Conservation (phyloP, 2,888 invertebrate species). For the Ectemnius cavifrons region DNA sequence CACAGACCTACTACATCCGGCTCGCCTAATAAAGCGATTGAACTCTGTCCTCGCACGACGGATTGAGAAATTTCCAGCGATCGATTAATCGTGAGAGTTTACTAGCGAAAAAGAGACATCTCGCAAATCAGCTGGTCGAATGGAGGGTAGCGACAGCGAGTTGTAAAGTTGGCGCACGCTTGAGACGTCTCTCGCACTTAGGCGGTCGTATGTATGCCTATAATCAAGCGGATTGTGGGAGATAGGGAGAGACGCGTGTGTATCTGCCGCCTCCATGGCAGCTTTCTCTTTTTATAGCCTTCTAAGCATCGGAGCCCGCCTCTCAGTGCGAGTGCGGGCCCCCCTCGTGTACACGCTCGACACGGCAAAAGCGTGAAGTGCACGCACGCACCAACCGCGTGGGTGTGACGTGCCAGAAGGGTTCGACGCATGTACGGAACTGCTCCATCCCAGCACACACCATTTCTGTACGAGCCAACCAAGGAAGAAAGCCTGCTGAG, state of each 20-base stretch:
- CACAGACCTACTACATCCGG: background rate
- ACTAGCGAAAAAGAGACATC: no score
- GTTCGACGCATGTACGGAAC: background rate
- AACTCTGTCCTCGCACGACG: constrained; percentile 3
- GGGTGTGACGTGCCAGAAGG: constrained; percentile 40
- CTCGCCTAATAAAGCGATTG: constrained; percentile 20
- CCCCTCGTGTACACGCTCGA: background rate
- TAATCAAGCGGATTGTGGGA: background rate
- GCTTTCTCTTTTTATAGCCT: constrained; percentile 75
- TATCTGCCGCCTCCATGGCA: constrained; percentile 40
- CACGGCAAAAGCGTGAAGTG: constrained; percentile 19
- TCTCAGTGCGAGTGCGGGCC: constrained; percentile 38
- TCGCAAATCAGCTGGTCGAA: no score
- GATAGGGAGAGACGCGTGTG: constrained; percentile 19
- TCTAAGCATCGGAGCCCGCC: constrained; percentile 64
- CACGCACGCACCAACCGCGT: constrained; percentile 32
- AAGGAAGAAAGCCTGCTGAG: background rate
- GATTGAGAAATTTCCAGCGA: no score
- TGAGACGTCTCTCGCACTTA: background rate
- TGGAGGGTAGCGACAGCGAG: no score
- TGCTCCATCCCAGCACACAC: constrained; percentile 10
- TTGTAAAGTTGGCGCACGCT: no score
- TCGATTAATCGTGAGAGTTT: no score
- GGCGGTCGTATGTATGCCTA: constrained; percentile 10
- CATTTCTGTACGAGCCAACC: constrained; percentile 33